A percentile compares a stretch with the other conserved stretches of the same genome.
Evolutionary conservation across 1,140 invertebrate species (phyloP).

Genomic region (Cheumatopsyche charites): DNA sequence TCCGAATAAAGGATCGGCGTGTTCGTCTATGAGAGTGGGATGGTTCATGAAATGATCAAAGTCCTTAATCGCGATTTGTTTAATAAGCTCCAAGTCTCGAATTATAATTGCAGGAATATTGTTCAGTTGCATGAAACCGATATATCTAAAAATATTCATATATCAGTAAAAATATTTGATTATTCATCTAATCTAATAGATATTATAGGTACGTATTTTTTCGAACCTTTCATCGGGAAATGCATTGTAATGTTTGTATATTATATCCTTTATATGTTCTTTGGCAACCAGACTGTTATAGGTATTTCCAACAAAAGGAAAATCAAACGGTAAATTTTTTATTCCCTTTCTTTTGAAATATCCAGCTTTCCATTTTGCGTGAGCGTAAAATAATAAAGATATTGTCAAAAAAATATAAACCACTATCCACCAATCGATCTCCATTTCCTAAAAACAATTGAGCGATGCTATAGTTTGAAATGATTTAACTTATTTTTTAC

Average conservation of each 20-base stretch:
- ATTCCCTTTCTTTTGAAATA: slow-evolving; percentile 24
- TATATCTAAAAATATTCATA: slow-evolving; percentile 51
- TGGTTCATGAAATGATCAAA: slow-evolving; percentile 67
- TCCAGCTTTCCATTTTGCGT: slow-evolving; percentile 9
- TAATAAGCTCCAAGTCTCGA: slow-evolving; percentile 63
- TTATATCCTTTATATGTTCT: slow-evolving; percentile 2
- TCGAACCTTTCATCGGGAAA: slow-evolving; percentile 20
- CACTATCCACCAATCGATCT: background rate
- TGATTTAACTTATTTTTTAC: background rate
- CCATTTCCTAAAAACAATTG: no score
- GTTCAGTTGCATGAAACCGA: slow-evolving; percentile 59
- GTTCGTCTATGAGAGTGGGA: slow-evolving; percentile 50
- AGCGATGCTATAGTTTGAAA: background rate
- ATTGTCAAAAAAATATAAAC: background rate
- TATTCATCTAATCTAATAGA: background rate
- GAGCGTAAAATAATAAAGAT: background rate
- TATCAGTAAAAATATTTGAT: background rate
- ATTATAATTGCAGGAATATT: slow-evolving; percentile 58
- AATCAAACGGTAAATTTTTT: slow-evolving; percentile 19
- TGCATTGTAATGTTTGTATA: slow-evolving; percentile 6
- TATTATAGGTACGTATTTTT: background rate
- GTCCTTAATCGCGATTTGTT: slow-evolving; percentile 62
- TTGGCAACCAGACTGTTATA: background rate
- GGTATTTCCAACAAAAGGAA: slow-evolving; percentile 23
- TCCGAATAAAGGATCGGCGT: slow-evolving; percentile 57